These are phyloP conservation scores for Aleiodes alternator DNA, from an alignment of 2,888 invertebrate species.

Conservation along the genomic window DNA sequence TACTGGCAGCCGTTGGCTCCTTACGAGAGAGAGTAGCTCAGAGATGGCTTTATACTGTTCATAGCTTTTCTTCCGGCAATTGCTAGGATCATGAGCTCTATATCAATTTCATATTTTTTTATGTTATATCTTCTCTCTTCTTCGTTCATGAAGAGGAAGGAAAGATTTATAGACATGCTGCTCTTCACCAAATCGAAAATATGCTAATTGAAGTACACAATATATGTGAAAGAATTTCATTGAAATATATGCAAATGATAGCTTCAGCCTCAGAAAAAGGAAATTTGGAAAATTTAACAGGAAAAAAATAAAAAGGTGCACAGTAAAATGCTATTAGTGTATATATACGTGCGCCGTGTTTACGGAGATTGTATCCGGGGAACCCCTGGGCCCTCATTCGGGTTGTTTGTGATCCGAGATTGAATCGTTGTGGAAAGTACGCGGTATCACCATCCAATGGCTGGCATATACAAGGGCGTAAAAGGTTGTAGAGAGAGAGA, in stretches of 20 bases:
- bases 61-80: conserved; percentile 27
- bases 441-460: conserved; percentile 30
- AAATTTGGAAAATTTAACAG: neutral
- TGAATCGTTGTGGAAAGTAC: conserved; percentile 37
- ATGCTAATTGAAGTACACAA: neutral
- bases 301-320: no score
- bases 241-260: neutral
- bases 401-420: conserved; percentile 37
- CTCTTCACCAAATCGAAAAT: neutral
- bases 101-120: conserved; percentile 9
- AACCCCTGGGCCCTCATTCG: conserved; percentile 15
- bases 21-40: conserved; percentile 2
- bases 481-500: conserved; percentile 1
- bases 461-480: conserved; percentile 2
- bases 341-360: conserved; percentile 29
- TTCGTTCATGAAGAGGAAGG: conserved; percentile 6
- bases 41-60: conserved; percentile 9
- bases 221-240: neutral
- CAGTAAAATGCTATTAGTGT: conserved; percentile 38
- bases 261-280: no score
- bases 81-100: conserved; percentile 20
- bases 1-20: conserved; percentile 16
- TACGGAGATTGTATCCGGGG: conserved; percentile 30
- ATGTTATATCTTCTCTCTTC: conserved; percentile 18
- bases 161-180: neutral